Evolutionary conservation across 2,113 vertebrate species (phyloP).

Genomic region (Tychaedon coryphoeus): DNA sequence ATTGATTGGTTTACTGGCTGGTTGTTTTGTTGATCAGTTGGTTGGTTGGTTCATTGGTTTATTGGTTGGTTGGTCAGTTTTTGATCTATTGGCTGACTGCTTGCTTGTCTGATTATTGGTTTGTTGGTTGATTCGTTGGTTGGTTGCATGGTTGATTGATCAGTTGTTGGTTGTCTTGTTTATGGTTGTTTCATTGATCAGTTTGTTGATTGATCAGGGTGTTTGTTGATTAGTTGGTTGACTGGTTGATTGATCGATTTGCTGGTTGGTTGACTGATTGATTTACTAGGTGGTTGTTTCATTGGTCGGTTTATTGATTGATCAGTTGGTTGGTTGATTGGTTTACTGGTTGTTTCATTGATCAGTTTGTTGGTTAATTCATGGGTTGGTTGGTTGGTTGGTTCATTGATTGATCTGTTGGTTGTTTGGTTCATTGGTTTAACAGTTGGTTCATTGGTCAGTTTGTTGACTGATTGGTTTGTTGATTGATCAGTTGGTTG

Average conservation of each 20-base stretch:
- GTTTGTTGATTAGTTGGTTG: background rate
- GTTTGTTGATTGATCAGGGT: too few species aligned
- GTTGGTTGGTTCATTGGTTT: too few species aligned
- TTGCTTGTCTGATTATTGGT: too few species aligned
- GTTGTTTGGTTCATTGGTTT: background rate
- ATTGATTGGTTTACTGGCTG: rapidly evolving
- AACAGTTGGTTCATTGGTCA: too few species aligned
- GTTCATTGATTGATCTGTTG: rapidly evolving
- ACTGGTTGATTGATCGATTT: too few species aligned
- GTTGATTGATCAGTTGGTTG: rapidly evolving
- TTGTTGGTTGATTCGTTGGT: too few species aligned
- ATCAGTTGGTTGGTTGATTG: background rate
- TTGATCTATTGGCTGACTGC: background rate
- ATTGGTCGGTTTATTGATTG: too few species aligned
- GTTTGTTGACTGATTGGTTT: too few species aligned
- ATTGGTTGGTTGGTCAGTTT: background rate
- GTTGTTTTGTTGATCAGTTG: background rate
- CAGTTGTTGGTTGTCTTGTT: too few species aligned
- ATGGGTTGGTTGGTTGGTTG: rapidly evolving
- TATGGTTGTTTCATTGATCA: too few species aligned
- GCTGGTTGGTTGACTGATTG: rapidly evolving
- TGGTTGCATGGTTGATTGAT: too few species aligned
- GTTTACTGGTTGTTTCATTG: background rate
- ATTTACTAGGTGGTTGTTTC: rapidly evolving
- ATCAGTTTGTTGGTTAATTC: background rate